phyloP scores from a whole-genome alignment of 2,888 invertebrate species.

The Agrotis clavis region DNA sequence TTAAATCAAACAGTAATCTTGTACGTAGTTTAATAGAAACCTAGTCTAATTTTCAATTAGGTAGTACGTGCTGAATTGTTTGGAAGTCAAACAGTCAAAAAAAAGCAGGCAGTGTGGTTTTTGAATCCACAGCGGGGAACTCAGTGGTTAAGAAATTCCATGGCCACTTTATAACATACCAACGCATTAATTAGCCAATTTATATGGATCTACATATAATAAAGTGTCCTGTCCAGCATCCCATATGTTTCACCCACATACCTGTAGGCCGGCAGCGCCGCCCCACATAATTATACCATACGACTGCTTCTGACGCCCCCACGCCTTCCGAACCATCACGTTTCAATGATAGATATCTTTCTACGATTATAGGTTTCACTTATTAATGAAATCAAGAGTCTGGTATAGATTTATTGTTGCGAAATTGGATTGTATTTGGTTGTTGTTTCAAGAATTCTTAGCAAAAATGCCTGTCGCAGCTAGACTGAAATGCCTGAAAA shows the following conservation, averaged over 20 bases:
- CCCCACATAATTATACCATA: constrained; percentile 71
- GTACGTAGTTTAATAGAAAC: no score
- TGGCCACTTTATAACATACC: neutral
- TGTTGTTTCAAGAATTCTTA: no score
- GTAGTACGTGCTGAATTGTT: no score
- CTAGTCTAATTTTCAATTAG: no score
- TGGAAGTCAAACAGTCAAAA: neutral
- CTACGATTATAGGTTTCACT: constrained; percentile 35
- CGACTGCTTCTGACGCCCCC: constrained; percentile 62
- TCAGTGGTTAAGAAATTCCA: neutral
- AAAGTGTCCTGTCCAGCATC: constrained; percentile 3
- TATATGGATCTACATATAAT: constrained; percentile 13
- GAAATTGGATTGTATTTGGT: no score
- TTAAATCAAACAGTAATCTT: neutral
- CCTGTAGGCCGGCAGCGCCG: constrained; percentile 65
- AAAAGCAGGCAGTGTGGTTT: neutral
- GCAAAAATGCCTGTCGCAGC: no score
- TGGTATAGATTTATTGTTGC: no score
- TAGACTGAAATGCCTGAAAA: no score
- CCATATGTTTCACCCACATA: constrained; percentile 37
- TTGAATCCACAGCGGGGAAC: neutral
- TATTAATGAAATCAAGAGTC: constrained; percentile 28
- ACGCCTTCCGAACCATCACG: constrained; percentile 50
- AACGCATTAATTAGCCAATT: constrained; percentile 31
- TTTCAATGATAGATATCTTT: constrained; percentile 39